Base-by-base conservation (phyloP, 2,888 invertebrate genomes). In the Latrodectus elegans region DNA sequence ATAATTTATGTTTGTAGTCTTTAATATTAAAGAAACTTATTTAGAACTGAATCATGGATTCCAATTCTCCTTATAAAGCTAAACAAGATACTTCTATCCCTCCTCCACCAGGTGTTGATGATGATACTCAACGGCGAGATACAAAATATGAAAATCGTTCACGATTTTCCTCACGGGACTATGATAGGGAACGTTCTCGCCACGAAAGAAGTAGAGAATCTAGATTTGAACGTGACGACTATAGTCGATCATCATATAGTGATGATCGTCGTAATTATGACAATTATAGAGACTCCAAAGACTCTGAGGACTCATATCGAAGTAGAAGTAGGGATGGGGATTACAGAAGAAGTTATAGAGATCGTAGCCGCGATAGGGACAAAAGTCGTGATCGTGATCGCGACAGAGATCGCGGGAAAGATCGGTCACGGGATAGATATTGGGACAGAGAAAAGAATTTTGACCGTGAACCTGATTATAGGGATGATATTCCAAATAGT, bases 401-500 rank as follows among this genome's bases (percentile, higher is more conserved):
- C 1, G 81, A 84, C 26, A 73, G 90, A 76, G 81, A 88, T 78
- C 79, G 90, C 26, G 77, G 70, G 8, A 52, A 71, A 73, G 38
- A 53, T 51, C 76, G 77, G 65, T 81, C 84, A 4, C 65, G 85
- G 10, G 64, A 67, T 6, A 49, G 79, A 51, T 72, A 82, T n/a
- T 49, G 84, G 60, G 80, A 84, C 4, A 78, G 85, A 53, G 83
- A 79, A 15, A 70, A 87, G 65, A 67, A 81, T 14, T 51, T 78
- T 38, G 84, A 89, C 67, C 60, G 79, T 65, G 86, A 79, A 70
- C 12, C 84, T 26, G 90, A 90, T 52, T 90, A 85, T 86, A 75
- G 90, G 49, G 90, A 90, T 70, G 91, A 90, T 67, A 89, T 89
- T 64, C 95, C 95, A 1, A 94, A 94, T 91, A 95, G 95, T 92